Percentiles rank a stretch among this genome's conserved stretches.
These are phyloP conservation scores for Folsomia candida DNA, from an alignment of 2,888 invertebrate species.

Conservation along the genomic window DNA sequence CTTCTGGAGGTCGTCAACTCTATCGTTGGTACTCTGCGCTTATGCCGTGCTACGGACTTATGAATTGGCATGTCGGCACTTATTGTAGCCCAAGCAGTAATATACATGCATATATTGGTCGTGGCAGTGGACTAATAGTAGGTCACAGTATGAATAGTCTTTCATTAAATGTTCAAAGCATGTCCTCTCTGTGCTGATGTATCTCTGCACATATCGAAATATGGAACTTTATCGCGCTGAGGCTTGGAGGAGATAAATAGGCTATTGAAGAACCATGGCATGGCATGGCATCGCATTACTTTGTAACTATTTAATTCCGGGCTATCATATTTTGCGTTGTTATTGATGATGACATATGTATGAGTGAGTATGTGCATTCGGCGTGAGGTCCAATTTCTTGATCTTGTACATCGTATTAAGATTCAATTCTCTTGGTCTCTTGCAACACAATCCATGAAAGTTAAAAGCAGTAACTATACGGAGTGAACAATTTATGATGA, in stretches of 20 bases:
- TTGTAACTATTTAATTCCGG: neutral
- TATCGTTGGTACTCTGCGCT: neutral
- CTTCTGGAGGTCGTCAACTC: neutral
- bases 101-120: neutral
- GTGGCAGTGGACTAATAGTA: neutral
- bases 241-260: no score
- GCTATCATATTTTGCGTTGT: neutral
- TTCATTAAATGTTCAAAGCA: neutral
- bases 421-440: no score
- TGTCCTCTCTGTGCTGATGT: no score
- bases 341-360: neutral
- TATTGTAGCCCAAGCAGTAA: neutral
- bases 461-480: no score
- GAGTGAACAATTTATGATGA: no score
- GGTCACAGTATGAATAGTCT: neutral
- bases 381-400: neutral
- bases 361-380: neutral
- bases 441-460: no score
- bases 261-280: no score
- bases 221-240: no score
- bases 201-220: neutral
- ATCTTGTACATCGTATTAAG: no score
- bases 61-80: neutral
- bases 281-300: neutral
- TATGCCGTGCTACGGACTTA: neutral